Evolutionary conservation across 2,888 invertebrate genomes (phyloP).

Genomic region (Callyntrura sp.): DNA sequence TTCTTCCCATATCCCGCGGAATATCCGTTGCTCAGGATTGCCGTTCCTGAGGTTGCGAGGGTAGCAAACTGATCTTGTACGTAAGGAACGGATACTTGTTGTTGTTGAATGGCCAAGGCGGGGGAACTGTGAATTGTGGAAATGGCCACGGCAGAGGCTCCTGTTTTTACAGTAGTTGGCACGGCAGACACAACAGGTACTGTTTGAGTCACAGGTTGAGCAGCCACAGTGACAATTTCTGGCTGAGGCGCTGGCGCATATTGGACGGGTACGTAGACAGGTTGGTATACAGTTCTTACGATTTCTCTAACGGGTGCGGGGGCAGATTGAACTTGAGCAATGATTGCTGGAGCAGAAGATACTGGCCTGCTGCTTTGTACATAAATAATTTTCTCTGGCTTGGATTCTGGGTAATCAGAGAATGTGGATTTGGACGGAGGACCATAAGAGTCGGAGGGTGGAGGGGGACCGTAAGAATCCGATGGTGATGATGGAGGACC

Average conservation of each 20-base stretch:
- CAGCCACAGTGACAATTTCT: not conserved
- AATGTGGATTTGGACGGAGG: conserved; percentile 68
- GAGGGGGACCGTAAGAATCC: conserved; percentile 67
- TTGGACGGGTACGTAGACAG: conserved; percentile 62
- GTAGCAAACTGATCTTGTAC: conserved; percentile 41
- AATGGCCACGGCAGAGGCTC: conserved; percentile 58
- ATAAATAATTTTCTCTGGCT: conserved; percentile 59
- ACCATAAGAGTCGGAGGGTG: conserved; percentile 66
- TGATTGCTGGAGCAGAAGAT: not conserved
- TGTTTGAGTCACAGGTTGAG: conserved; percentile 20
- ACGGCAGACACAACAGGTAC: conserved; percentile 11
- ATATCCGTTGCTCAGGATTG: not conserved
- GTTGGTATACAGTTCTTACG: conserved; percentile 68
- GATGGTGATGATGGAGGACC: conserved; percentile 57
- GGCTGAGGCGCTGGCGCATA: conserved; percentile 15
- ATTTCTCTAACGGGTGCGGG: conserved; percentile 54
- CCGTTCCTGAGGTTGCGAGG: not conserved
- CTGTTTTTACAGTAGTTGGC: conserved; percentile 56
- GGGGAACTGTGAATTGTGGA: conserved; percentile 53
- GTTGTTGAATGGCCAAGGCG: conserved; percentile 57
- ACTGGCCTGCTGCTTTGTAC: not conserved
- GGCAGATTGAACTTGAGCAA: not conserved
- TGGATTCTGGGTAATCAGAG: conserved; percentile 69
- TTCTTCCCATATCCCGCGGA: conserved; percentile 50
- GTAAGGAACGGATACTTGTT: conserved; percentile 28